These are phyloP conservation scores for Muschampia plurimacula DNA, from an alignment of 2,888 invertebrate species.

Conservation along the genomic window DNA sequence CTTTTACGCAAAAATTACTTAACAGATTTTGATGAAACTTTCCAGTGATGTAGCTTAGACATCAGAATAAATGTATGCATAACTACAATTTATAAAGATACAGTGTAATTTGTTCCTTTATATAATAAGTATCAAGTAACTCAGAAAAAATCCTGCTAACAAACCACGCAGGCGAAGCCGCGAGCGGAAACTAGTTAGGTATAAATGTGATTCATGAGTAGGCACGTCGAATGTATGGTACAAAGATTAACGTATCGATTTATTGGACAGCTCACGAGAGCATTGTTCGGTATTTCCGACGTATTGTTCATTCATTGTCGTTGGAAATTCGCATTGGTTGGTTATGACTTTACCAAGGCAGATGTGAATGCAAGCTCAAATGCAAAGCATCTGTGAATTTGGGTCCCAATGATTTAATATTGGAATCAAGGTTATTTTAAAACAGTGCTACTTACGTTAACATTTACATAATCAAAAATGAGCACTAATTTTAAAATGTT, in stretches of 20 bases:
- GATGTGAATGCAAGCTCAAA: not conserved
- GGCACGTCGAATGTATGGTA: not conserved
- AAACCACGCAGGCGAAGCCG: too few relatives aligned
- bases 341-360: not conserved
- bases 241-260: not conserved
- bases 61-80: too few relatives aligned
- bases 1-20: too few relatives aligned
- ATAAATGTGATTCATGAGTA: not conserved
- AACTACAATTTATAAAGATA: too few relatives aligned
- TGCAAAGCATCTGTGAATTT: not conserved
- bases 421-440: not conserved
- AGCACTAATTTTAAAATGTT: too few relatives aligned
- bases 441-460: not conserved
- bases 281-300: not conserved
- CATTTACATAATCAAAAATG: too few relatives aligned
- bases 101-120: too few relatives aligned
- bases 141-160: too few relatives aligned
- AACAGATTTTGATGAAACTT: too few relatives aligned
- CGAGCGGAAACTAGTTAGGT: too few relatives aligned
- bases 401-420: not conserved
- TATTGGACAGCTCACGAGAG: not conserved
- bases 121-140: too few relatives aligned
- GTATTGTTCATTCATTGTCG: not conserved
- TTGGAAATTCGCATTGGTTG: not conserved
- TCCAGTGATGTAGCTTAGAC: too few relatives aligned